A percentile compares a stretch with the other conserved stretches of the same genome.
Conservation (phyloP, 2,113 vertebrate species). For the Hirundichthys speculiger region DNA sequence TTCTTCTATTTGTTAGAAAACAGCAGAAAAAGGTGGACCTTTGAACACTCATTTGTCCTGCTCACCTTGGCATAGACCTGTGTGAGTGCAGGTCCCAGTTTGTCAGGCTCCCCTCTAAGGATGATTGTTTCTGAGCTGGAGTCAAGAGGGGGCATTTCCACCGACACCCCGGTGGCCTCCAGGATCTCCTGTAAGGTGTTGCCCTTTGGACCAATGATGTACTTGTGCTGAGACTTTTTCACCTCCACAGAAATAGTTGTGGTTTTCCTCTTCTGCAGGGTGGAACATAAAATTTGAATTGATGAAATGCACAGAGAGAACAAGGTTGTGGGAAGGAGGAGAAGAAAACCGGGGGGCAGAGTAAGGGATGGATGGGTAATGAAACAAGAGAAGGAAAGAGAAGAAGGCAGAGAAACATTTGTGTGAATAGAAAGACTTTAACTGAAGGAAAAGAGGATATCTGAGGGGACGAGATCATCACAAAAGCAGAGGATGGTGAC, state of each 20-base stretch:
- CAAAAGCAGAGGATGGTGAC: slow-evolving; percentile 1
- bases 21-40: too few species aligned
- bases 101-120: slow-evolving; percentile 81
- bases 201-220: slow-evolving; percentile 80
- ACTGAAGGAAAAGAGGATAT: neutral
- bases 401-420: too few species aligned
- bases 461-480: neutral
- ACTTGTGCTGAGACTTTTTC: slow-evolving; percentile 87
- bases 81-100: slow-evolving; percentile 79
- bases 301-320: neutral
- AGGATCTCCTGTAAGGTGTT: slow-evolving; percentile 86
- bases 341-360: too few species aligned
- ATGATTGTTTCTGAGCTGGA: slow-evolving; percentile 83
- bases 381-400: neutral
- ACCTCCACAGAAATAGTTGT: slow-evolving; percentile 82
- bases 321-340: neutral
- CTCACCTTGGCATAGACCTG: slow-evolving; percentile 84
- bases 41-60: neutral
- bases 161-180: slow-evolving; percentile 80
- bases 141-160: slow-evolving; percentile 82
- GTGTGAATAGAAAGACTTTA: neutral
- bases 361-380: too few species aligned
- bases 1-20: too few species aligned
- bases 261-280: slow-evolving; percentile 82
- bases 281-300: neutral